These are phyloP conservation scores for Eupsittula cactorum DNA, from an alignment of 2,113 vertebrate genomes.

Conservation along the genomic window DNA sequence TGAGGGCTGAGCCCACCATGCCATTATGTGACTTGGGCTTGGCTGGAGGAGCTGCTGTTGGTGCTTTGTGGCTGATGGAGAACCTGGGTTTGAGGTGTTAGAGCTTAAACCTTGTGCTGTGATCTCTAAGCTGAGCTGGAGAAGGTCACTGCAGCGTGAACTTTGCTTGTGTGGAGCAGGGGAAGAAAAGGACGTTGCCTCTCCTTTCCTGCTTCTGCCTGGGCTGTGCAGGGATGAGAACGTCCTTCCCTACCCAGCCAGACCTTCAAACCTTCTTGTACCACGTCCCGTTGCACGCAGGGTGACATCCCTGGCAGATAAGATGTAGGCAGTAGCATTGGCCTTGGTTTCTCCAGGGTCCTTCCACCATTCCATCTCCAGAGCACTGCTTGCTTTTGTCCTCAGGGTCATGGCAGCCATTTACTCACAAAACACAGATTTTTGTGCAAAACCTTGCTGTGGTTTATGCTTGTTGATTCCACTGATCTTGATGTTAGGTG, in stretches of 20 bases:
- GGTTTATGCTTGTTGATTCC: neutral
- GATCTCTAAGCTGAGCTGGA: neutral
- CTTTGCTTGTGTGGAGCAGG: neutral
- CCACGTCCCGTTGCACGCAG: rapidly evolving
- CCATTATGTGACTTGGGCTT: rapidly evolving
- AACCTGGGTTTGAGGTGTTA: neutral
- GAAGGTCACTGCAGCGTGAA: rapidly evolving
- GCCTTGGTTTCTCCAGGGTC: neutral
- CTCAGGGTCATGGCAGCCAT: neutral
- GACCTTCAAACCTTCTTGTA: neutral
- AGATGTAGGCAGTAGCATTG: neutral
- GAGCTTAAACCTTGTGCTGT: neutral
- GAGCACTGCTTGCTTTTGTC: neutral
- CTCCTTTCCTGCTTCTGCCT: neutral
- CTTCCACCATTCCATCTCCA: neutral
- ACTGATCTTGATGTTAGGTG: neutral
- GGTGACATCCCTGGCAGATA: neutral
- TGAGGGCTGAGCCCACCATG: rapidly evolving
- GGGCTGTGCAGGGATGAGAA: neutral
- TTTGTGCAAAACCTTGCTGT: neutral
- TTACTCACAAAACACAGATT: neutral
- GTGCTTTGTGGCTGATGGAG: neutral
- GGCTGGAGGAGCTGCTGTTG: neutral
- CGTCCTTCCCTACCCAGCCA: neutral
- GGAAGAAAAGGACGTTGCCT: neutral